Evolutionary conservation across 2,113 vertebrate genomes (phyloP).

Genomic region (Microcebus murinus): DNA sequence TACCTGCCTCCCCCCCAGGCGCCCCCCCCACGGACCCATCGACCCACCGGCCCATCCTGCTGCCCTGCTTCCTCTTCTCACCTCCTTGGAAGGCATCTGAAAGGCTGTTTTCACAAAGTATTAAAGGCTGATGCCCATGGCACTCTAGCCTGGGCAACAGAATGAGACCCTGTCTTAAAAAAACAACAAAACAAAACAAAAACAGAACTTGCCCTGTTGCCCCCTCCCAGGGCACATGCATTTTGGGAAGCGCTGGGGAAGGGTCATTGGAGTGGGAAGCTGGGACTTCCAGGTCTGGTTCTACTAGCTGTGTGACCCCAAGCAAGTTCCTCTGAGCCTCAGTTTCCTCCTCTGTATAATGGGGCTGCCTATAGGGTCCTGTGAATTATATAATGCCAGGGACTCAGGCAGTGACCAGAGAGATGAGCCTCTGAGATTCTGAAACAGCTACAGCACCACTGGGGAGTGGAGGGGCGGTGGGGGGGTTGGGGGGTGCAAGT

Average conservation of each 20-base stretch:
- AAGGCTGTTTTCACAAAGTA: not conserved
- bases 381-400: not conserved
- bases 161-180: no score
- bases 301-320: not conserved
- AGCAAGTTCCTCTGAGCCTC: not conserved
- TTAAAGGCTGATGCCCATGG: not conserved
- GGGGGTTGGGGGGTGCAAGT: no score
- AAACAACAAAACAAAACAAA: no score
- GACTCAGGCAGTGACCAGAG: not conserved
- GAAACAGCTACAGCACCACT: not conserved
- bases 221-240: not conserved
- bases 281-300: not conserved
- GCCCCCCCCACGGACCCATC: no score
- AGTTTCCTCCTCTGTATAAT: not conserved
- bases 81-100: not conserved
- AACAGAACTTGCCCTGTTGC: not conserved
- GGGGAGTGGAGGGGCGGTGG: fast-evolving
- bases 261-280: not conserved
- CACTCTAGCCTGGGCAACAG: no score
- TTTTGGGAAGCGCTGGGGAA: not conserved
- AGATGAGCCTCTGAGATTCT: not conserved
- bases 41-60: not conserved
- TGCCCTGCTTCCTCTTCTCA: not conserved
- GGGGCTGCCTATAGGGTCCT: not conserved
- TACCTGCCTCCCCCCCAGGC: no score